A percentile compares a stretch with the other conserved stretches of the same genome.
These are phyloP conservation scores for Nebria salina DNA, from an alignment of 2,888 invertebrate genomes.

Conservation along the genomic window DNA sequence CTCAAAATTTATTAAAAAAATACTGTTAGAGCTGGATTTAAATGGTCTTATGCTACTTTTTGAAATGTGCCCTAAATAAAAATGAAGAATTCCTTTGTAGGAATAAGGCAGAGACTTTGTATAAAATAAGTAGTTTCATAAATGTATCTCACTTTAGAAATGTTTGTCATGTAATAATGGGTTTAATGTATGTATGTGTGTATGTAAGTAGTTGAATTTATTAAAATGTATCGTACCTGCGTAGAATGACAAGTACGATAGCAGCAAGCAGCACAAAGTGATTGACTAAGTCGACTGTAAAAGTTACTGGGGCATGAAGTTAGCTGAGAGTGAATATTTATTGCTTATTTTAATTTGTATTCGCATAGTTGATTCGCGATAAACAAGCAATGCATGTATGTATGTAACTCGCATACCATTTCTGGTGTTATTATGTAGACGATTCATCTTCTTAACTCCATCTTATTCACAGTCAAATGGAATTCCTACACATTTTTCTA, in stretches of 20 bases:
- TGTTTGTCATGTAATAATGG: too few relatives aligned
- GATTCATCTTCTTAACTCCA: conserved; percentile 11
- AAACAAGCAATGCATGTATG: background rate
- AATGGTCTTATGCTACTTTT: too few relatives aligned
- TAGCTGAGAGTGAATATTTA: conserved; percentile 26
- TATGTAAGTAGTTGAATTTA: background rate
- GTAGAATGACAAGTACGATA: conserved; percentile 22
- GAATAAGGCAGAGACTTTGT: too few relatives aligned
- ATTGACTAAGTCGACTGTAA: conserved; percentile 41
- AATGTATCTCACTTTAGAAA: too few relatives aligned
- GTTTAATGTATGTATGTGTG: background rate
- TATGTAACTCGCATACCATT: background rate
- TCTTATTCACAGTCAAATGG: background rate
- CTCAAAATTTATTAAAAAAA: too few relatives aligned
- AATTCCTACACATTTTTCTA: background rate
- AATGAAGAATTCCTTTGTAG: too few relatives aligned
- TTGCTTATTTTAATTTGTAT: conserved; percentile 46
- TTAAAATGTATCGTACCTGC: conserved; percentile 12
- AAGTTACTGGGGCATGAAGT: conserved; percentile 35
- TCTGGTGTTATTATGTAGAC: conserved; percentile 13
- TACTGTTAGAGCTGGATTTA: too few relatives aligned
- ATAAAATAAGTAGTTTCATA: too few relatives aligned
- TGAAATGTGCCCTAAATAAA: too few relatives aligned
- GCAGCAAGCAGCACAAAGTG: conserved; percentile 7
- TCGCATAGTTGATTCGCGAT: conserved; percentile 39